Evolutionary conservation across 2,888 invertebrate species (phyloP).

Genomic region (Drosophila macrothrix): DNA sequence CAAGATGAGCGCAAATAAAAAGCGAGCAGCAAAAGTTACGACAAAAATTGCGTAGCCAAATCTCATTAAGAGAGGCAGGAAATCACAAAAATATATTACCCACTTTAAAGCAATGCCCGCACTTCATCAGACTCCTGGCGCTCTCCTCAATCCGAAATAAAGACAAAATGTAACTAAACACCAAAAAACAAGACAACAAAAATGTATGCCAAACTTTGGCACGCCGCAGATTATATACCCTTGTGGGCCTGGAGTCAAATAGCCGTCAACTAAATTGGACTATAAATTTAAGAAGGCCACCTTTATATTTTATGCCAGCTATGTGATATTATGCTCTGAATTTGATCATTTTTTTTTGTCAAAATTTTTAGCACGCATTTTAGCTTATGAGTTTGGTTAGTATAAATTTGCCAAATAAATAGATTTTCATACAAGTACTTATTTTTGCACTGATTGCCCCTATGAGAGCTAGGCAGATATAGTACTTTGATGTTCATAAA

Average conservation of each 20-base stretch:
- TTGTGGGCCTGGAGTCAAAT: not conserved
- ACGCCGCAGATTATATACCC: not conserved
- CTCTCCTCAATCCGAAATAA: constrained; percentile 16
- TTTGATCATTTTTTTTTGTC: not conserved
- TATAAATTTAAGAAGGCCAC: not conserved
- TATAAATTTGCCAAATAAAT: not conserved
- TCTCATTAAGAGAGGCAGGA: constrained; percentile 67
- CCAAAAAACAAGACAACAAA: constrained; percentile 24
- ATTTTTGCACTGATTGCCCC: not conserved
- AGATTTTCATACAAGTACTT: not conserved
- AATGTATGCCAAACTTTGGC: not conserved
- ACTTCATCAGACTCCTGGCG: constrained; percentile 66
- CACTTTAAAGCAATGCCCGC: constrained; percentile 76
- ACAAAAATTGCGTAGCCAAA: constrained; percentile 57
- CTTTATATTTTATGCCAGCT: not conserved
- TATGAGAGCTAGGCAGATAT: not conserved
- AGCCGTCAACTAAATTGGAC: not conserved
- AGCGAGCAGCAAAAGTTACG: constrained; percentile 48
- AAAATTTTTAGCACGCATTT: not conserved
- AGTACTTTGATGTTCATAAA: not conserved
- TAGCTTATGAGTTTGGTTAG: not conserved
- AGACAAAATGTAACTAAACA: constrained; percentile 78
- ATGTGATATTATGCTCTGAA: not conserved
- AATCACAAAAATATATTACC: constrained; percentile 78
- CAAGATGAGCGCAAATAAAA: constrained; percentile 73